phyloP scores from a whole-genome alignment of 1,140 invertebrate species.

The Coelopa frigida region DNA sequence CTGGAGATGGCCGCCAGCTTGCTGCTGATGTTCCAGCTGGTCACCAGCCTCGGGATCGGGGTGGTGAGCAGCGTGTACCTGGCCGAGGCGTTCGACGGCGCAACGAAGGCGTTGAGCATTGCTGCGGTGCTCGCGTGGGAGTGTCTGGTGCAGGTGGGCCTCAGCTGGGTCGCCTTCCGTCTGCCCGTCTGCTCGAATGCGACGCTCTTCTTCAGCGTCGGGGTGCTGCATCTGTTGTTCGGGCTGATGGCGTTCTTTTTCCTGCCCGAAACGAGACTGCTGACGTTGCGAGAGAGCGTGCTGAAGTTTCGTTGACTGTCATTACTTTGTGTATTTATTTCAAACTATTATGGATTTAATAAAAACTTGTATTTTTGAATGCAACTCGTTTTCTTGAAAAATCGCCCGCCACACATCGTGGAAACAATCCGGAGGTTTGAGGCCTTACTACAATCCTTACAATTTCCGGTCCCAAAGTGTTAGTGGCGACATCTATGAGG shows the following conservation, averaged over 20 bases:
- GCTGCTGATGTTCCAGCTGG: conserved; percentile 31
- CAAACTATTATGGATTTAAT: too few relatives aligned
- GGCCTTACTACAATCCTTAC: too few relatives aligned
- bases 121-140: conserved; percentile 26
- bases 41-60: conserved; percentile 28
- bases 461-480: too few relatives aligned
- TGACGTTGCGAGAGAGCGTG: conserved; percentile 34
- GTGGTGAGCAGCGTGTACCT: conserved; percentile 30
- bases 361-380: too few relatives aligned
- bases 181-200: conserved; percentile 19
- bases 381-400: too few relatives aligned
- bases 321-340: too few relatives aligned
- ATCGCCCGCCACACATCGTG: too few relatives aligned
- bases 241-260: conserved; percentile 28
- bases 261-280: conserved; percentile 30
- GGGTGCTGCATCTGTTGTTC: conserved; percentile 24
- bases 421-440: too few relatives aligned
- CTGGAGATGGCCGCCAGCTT: conserved; percentile 29
- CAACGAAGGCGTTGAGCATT: conserved; percentile 26
- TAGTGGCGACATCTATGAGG: too few relatives aligned
- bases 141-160: conserved; percentile 25
- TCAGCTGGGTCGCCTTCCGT: conserved; percentile 26
- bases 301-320: too few relatives aligned
- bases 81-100: conserved; percentile 30
- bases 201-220: conserved; percentile 31